A percentile compares a stretch with the other conserved stretches of the same genome.
Evolutionary conservation across 2,113 vertebrate genomes (phyloP).

Genomic region (Phaethornis superciliosus): DNA sequence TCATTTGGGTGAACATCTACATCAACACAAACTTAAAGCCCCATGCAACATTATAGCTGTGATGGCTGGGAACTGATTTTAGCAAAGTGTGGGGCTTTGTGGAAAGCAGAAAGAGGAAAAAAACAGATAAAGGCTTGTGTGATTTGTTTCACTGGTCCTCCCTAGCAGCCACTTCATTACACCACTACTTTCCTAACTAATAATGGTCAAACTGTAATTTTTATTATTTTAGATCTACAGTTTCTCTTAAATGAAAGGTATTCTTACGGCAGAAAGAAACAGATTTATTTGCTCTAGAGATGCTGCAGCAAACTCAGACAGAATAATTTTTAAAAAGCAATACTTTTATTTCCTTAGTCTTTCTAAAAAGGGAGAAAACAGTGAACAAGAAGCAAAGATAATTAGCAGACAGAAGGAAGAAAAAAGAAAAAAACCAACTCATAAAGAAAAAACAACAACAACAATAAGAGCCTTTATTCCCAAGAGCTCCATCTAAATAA

Average conservation of each 20-base stretch:
- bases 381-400: constrained; percentile 9
- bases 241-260: constrained; percentile 45
- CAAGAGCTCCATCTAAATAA: constrained; percentile 6
- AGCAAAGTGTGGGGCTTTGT: not conserved
- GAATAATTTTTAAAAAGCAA: not conserved
- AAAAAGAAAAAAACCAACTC: not conserved
- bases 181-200: constrained; percentile 32
- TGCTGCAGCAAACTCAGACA: not conserved
- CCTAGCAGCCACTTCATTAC: not conserved
- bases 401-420: not conserved
- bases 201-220: constrained; percentile 36
- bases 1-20: not conserved
- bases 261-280: constrained; percentile 13
- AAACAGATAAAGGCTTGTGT: not conserved
- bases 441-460: not conserved
- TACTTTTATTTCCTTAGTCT: not conserved
- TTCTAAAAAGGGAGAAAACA: constrained; percentile 8
- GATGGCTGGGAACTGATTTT: not conserved
- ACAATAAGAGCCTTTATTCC: not conserved
- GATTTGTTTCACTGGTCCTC: not conserved
- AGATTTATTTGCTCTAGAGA: constrained; percentile 8
- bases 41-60: rapidly evolving
- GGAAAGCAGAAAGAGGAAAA: not conserved
- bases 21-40: not conserved
- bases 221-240: not conserved